Conservation (phyloP, 2,113 vertebrate species). For the Noctilio leporinus region DNA sequence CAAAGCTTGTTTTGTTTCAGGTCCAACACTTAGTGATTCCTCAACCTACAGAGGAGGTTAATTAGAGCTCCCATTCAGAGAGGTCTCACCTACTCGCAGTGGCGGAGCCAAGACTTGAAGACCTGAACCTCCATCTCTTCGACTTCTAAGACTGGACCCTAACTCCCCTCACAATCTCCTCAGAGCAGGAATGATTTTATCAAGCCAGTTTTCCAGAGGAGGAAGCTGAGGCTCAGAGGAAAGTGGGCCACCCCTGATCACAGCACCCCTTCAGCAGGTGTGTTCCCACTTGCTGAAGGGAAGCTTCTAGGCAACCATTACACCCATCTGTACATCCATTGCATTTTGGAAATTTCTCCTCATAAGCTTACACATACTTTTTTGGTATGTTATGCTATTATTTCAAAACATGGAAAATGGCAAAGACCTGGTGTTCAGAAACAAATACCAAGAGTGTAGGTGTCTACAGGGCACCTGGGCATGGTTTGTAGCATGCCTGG, state of each 20-base stretch:
- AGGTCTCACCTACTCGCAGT: not conserved
- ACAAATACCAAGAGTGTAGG: not conserved
- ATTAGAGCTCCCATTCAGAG: not conserved
- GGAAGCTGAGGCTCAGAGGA: not conserved
- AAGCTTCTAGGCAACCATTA: not conserved
- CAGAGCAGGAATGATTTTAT: not conserved
- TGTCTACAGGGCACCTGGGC: not conserved
- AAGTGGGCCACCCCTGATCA: fast-evolving
- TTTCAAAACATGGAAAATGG: not conserved
- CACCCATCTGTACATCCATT: too few species aligned
- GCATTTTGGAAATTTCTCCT: not conserved
- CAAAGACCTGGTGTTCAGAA: not conserved
- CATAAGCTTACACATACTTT: not conserved
- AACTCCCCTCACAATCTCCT: not conserved
- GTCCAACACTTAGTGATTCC: not conserved
- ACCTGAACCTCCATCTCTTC: not conserved
- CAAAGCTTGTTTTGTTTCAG: not conserved
- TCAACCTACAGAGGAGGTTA: not conserved
- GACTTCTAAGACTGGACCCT: not conserved
- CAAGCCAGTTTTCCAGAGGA: not conserved
- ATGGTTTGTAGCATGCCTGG: not conserved
- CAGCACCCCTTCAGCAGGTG: too few species aligned
- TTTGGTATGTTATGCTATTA: not conserved
- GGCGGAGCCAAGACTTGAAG: not conserved
- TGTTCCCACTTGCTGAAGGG: not conserved